Evolutionary conservation across 1,140 invertebrate species (phyloP).

Genomic region (Psilanteris sp.): DNA sequence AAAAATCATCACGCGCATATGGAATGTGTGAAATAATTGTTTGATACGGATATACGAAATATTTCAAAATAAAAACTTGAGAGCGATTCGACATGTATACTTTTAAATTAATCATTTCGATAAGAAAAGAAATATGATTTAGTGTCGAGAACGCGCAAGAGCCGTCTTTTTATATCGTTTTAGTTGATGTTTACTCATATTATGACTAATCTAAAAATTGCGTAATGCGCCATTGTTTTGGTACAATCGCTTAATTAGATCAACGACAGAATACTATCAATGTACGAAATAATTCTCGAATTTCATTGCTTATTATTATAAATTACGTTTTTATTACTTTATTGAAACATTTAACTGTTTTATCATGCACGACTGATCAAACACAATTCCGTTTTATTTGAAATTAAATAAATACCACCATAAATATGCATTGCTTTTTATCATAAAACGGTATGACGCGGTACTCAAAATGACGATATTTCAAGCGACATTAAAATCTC

Average conservation of each 20-base stretch:
- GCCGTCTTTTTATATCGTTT: background rate
- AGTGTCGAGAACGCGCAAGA: too few relatives aligned
- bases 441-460: too few relatives aligned
- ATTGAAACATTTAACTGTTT: background rate
- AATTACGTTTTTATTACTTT: conserved; percentile 1
- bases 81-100: too few relatives aligned
- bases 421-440: too few relatives aligned
- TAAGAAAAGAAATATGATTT: conserved; percentile 15
- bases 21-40: too few relatives aligned
- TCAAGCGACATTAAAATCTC: too few relatives aligned
- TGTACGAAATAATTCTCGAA: conserved; percentile 9
- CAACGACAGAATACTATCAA: background rate
- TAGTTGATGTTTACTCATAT: background rate
- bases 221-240: conserved; percentile 18
- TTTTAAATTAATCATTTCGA: too few relatives aligned
- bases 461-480: too few relatives aligned
- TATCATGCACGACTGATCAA: background rate
- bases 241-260: conserved; percentile 22
- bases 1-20: too few relatives aligned
- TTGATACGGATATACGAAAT: too few relatives aligned
- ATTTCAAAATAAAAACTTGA: too few relatives aligned
- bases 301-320: background rate
- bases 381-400: background rate
- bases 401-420: too few relatives aligned
- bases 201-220: conserved; percentile 11